Base-by-base conservation (phyloP, 1,140 invertebrate genomes). In the Aphelenchoides avenae region DNA sequence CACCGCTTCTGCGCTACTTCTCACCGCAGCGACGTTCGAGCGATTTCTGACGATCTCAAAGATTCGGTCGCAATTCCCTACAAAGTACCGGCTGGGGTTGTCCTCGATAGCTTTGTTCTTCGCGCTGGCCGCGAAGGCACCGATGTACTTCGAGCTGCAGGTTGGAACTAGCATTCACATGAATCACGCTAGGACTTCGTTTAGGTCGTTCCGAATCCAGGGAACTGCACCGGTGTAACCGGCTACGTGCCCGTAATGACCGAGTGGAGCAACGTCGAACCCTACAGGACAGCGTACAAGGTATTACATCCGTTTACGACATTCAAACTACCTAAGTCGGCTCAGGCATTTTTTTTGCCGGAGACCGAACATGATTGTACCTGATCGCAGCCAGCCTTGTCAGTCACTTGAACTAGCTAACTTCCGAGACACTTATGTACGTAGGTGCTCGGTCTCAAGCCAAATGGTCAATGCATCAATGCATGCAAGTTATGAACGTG, bases 191-290 rank as follows among this genome's bases (percentile, higher is more conserved):
- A 7, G 15, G 46, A 9, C 36, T 44, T 33, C 9, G 30, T 70
- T 66, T 27, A 71, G 71, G 64, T 72, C 2, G 43, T 74, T 9
- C 34, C 33, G 13, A 73, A 73, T 52, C n/a, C n/a, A n/a, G 53
- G 33, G 11, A 73, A 73, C 42, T 73, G 70, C 46, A 73, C 70
- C 5, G 70, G 70, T 22, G 71, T 74, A 1, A 74, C 71, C 5
- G 53, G 43, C 1, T 65, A 53, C 2, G 49, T 44, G 1, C 50
- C 69, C 1, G 44, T 34, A 5, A 49, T 64, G 13, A 22, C 48
- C 9, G 54, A 73, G 5, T 74, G 69, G 51, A 51, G 30, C 30
- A 42, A 68, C 6, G 46, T 34, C 11, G 70, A 73, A 41, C 70
- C 70, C 15, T 73, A 73, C 37, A 71, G 68, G 11, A 51, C 48